phyloP scores from a whole-genome alignment of 2,113 vertebrate species.

The Gymnarchus niloticus region DNA sequence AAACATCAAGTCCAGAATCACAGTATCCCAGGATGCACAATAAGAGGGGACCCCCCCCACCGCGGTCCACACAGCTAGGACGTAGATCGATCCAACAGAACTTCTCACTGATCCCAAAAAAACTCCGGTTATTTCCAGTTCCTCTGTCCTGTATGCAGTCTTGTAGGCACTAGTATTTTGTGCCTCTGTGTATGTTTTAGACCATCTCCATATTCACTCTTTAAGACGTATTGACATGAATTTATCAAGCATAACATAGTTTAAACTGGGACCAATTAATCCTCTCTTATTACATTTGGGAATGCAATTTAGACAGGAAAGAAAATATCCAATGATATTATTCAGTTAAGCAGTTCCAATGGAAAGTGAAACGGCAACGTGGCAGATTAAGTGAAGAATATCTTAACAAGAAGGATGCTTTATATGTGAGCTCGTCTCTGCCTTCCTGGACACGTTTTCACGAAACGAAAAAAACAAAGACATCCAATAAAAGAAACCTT shows the following conservation, averaged over 20 bases:
- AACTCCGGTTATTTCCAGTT: neutral
- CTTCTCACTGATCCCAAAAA: neutral
- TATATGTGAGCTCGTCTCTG: neutral
- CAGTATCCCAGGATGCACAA: neutral
- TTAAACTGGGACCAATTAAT: neutral
- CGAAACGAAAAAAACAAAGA: neutral
- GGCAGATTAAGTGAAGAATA: neutral
- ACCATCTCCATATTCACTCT: neutral
- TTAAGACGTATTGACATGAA: neutral
- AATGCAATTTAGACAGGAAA: conserved; percentile 3
- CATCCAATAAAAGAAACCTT: conserved; percentile 23
- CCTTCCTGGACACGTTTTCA: conserved; percentile 15
- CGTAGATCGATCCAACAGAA: neutral
- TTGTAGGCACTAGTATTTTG: neutral
- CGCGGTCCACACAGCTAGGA: neutral
- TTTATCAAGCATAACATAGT: neutral
- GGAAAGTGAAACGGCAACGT: neutral
- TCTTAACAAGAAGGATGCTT: neutral
- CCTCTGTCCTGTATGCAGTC: neutral
- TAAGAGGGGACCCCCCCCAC: neutral
- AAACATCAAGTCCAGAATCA: neutral
- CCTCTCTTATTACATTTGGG: neutral
- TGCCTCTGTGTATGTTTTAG: neutral
- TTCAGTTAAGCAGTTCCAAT: neutral
- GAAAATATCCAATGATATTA: neutral